Base-by-base conservation (phyloP, 1,140 invertebrate genomes). In the Tetramorium alpestre region DNA sequence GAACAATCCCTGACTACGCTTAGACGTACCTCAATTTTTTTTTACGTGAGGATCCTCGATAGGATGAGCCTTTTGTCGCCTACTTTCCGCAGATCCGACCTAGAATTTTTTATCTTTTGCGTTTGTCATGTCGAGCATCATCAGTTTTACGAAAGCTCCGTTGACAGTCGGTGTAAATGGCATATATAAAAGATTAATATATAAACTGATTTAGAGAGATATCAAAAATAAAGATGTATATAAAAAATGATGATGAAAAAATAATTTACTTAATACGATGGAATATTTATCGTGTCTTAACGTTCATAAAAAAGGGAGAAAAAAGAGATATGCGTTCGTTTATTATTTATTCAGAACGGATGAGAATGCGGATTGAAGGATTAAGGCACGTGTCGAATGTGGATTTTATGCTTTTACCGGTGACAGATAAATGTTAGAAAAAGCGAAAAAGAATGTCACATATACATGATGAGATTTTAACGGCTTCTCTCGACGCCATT, bases 391-490 rank as follows among this genome's bases (percentile, higher is more conserved):
- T 77, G 22, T 75, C 51, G 33, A 76, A 60, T 38, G 22, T 76
- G 13, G n/a, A 11, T 75, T 75, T 76, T 47, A 77, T 41, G 22
- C 47, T 64, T 77, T 77, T 76, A 25, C 41, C 33, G 13, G 69
- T 47, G 81, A 62, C 18, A 67, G 51, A 13, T 16, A 58, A 25
- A 22, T 67, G 82, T 89, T 73, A 87, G 54, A 82, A 85, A 87
- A 84, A 78, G 58, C 56, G 85, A 58, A 58, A 84, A 67, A 33
- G 60, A 69, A 69, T 54, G n/a, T 65, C 88, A 54, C 51, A 51
- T 75, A 85, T 81, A 85, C 60, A 87, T 90, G 89, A 90, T 86
- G 89, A 85, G 78, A 87, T 87, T 90, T 87, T 90, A 90, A 90
- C 78, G 85, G 81, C 25, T 86, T 58, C 28, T 47, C 25, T 16